Evolutionary conservation across 2,113 vertebrate species (phyloP), one percentile per base, ranked within the genome.

Genomic region (Amazona guildingii): DNA sequence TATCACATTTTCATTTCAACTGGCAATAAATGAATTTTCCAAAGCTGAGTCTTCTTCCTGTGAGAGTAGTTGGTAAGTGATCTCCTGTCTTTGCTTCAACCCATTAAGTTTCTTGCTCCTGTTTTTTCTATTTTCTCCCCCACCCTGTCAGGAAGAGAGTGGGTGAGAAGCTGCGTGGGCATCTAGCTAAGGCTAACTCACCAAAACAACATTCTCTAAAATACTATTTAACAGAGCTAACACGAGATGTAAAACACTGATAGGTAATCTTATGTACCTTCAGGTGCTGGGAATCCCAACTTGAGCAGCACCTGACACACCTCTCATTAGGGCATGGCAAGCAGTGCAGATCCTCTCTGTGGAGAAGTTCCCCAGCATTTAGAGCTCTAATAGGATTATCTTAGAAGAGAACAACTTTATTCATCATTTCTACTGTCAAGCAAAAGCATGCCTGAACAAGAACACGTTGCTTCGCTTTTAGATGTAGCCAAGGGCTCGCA

Each of bases 301-400:
- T 19, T 83, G 21, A 46, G 37, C 27, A 70, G 27, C 44, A 28
- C 44, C 46, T 44, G 35, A 35, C 4, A 14, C 24, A 7, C 54
- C 10, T 94, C 35, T 13, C 24, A 31, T 52, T 6, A 44, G n/a
- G 21, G 23, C 59, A 52, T 4, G 23, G 18, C 19, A 64, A 0
- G 0, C 37, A 44, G 28, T 24, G 17, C 12, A 31, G 14, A n/a
- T 68, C 43, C 31, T 1, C 0, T 44, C 41, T 1, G 0, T 41
- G 35, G 21, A 73, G 17, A 63, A 3, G 6, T n/a, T 73, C 3
- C 0, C 12, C 35, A 43, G 18, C 23, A 33, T 68, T 63, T 74
- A 74, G 52, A 79, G 6, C 11, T 79, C 43, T 39, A 35, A 44
- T 51, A 69, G 14, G 24, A 74, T 20, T 78, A 74, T 79, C 35